These are phyloP conservation scores for Archips xylosteana DNA, from an alignment of 2,888 invertebrate genomes.

Conservation along the genomic window DNA sequence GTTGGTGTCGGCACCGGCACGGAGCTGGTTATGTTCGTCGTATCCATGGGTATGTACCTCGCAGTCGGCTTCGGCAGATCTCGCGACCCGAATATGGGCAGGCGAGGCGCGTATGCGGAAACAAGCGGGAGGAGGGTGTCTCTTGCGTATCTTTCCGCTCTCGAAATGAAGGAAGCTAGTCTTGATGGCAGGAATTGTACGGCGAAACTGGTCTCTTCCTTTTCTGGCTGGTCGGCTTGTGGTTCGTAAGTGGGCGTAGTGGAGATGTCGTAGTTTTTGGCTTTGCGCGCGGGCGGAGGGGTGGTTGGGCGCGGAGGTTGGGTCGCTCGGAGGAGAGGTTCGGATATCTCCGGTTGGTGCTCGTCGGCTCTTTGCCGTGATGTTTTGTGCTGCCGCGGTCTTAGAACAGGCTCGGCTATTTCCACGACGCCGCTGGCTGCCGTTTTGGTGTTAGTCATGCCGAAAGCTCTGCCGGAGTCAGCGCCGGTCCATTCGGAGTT, in stretches of 20 bases:
- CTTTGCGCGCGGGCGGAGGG: conserved; percentile 65
- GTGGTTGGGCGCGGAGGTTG: conserved; percentile 67
- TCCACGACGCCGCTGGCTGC: conserved; percentile 83
- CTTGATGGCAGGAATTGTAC: conserved; percentile 93
- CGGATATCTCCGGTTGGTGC: conserved; percentile 86
- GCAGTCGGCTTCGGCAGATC: conserved; percentile 81
- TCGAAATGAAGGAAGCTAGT: conserved; percentile 91
- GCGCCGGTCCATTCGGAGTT: conserved; percentile 83
- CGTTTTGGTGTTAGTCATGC: conserved; percentile 81
- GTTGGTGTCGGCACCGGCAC: conserved; percentile 78
- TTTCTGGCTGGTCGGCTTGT: conserved; percentile 68
- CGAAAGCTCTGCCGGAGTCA: conserved; percentile 87
- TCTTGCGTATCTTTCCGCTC: conserved; percentile 92
- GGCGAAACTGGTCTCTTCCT: conserved; percentile 81
- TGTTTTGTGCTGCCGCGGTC: conserved; percentile 86
- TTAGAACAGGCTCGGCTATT: conserved; percentile 91
- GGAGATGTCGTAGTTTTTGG: conserved; percentile 78
- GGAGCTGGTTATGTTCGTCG: conserved; percentile 67
- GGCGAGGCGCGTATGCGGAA: conserved; percentile 91
- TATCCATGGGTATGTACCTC: conserved; percentile 87
- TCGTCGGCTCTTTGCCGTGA: conserved; percentile 82
- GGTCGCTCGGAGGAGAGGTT: conserved; percentile 86
- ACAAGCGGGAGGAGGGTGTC: conserved; percentile 91
- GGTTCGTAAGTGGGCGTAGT: conserved; percentile 73
- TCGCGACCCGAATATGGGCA: conserved; percentile 85